Conservation (phyloP, 2,888 invertebrate species). For the Brenthis daphne region DNA sequence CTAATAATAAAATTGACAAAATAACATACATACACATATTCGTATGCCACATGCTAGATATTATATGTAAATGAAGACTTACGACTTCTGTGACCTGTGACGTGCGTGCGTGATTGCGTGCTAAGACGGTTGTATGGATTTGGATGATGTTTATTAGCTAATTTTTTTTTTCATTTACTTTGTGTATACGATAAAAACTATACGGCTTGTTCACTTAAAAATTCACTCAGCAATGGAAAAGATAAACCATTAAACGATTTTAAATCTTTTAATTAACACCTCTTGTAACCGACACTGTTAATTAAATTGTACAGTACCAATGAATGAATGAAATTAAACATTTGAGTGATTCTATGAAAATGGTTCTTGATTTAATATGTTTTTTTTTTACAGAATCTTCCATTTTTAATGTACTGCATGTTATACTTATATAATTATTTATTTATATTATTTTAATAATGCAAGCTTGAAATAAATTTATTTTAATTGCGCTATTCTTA, state of each 20-base stretch:
- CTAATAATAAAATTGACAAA: too few relatives aligned
- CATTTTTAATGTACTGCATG: neutral
- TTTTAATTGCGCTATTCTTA: too few relatives aligned
- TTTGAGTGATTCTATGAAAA: slow-evolving; percentile 11
- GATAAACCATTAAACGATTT: slow-evolving; percentile 2
- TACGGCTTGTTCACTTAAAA: neutral
- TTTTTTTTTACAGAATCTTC: neutral
- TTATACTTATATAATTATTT: neutral
- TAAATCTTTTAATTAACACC: slow-evolving; percentile 11
- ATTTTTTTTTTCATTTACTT: too few relatives aligned
- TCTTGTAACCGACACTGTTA: slow-evolving; percentile 18
- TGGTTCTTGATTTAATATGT: slow-evolving; percentile 6
- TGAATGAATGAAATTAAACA: neutral
- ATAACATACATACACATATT: too few relatives aligned
- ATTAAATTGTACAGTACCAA: slow-evolving; percentile 7
- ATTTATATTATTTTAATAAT: neutral
- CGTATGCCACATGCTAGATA: too few relatives aligned
- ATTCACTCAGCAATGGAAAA: neutral
- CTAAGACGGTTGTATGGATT: too few relatives aligned
- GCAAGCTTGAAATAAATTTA: too few relatives aligned
- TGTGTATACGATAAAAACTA: too few relatives aligned
- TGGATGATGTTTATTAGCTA: too few relatives aligned
- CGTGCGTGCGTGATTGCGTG: too few relatives aligned
- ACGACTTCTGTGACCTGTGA: too few relatives aligned
- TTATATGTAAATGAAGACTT: too few relatives aligned